Evolutionary conservation across 1,140 invertebrate species (phyloP).

Genomic region (Gonioctena quinquepunctata): DNA sequence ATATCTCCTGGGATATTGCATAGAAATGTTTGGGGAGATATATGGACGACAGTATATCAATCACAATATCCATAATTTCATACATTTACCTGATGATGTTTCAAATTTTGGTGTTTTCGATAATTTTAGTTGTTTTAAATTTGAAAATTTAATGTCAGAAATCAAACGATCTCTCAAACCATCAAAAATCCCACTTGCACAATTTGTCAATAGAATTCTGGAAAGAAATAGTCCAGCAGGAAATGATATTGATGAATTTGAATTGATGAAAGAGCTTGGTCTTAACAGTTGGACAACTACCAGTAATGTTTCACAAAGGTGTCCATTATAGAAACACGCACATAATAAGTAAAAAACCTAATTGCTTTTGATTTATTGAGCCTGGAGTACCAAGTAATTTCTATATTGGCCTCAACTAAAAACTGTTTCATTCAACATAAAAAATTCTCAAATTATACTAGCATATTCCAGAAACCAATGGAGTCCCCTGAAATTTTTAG

Average conservation of each 20-base stretch:
- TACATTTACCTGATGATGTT: constrained; percentile 20
- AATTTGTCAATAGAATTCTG: neutral
- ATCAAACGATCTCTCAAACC: neutral
- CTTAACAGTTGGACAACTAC: neutral
- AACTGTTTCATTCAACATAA: neutral
- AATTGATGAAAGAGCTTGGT: neutral
- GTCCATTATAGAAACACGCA: neutral
- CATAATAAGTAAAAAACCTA: neutral
- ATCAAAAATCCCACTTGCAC: neutral
- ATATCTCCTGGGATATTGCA: constrained; percentile 12
- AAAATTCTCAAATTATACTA: neutral
- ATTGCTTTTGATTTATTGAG: neutral
- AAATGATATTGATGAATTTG: neutral
- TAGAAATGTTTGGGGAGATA: constrained; percentile 1
- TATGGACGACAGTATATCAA: constrained; percentile 19
- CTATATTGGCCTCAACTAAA: neutral
- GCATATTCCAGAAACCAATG: neutral
- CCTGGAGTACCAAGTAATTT: neutral
- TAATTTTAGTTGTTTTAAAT: constrained; percentile 15
- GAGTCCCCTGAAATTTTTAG: neutral
- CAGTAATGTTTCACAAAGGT: neutral
- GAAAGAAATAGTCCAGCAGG: neutral
- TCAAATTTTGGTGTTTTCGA: constrained; percentile 14
- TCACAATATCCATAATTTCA: constrained; percentile 22
- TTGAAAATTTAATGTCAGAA: neutral